Base-by-base conservation (phyloP, 2,888 invertebrate species). In the Hypena proboscidalis region DNA sequence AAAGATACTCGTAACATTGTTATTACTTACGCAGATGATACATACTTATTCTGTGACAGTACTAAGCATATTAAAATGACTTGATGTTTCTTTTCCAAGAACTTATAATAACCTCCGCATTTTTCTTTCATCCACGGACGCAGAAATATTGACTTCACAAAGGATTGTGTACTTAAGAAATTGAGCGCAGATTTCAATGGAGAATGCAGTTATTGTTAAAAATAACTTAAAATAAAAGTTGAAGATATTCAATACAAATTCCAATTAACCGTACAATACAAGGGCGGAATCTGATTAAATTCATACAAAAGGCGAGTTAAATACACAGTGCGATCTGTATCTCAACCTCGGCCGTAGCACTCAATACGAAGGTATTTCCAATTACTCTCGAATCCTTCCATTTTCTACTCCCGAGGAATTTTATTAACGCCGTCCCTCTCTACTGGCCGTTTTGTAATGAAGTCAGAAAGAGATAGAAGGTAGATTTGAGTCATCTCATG, bases 331-430 rank as follows among this genome's bases (percentile, higher is more conserved):
- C 73, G 74, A 73, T 78, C 75, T 80, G 80, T 80, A 77, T 83
- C 80, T 74, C 69, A 64, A 85, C 84, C 87, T 83, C 87, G 74
- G 79, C 39, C 47, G 68, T 79, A 69, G 75, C 79, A 81, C 80
- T 86, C 85, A 84, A 87, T 85, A 81, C 77, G 64, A 77, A 85
- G 90, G 90, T 87, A 91, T 91, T 91, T 90, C 85, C 91, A 91
- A 91, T 91, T 91, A 91, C 87, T 85, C 83, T 81, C 77, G 80
- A 87, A 90, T 86, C 88, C 88, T 83, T 82, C 85, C 85, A 85
- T 86, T 86, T 88, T 83, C 83, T 82, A 76, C 74, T 80, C 65
- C 68, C 75, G 62, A 75, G 74, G 78, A 83, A 84, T 83, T 86
- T 88, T 83, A 84, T 81, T 77, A 76, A 64, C 44, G 50, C 78